Evolutionary conservation across 1,140 invertebrate species (phyloP), one percentile per base, ranked within the genome.

Genomic region (Cecropterus lyciades): DNA sequence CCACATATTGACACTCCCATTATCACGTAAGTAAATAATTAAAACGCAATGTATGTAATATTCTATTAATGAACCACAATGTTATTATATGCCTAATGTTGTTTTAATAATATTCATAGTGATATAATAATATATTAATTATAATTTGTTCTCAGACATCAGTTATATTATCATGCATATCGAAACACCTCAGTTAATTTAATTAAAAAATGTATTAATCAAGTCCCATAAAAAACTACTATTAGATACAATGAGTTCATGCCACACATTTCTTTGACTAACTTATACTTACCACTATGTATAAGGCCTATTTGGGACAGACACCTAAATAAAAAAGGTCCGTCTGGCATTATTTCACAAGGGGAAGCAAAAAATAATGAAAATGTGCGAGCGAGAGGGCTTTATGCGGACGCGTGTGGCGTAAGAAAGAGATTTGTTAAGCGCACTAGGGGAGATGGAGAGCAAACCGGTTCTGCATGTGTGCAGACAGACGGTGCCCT

Each of bases 381-480:
- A 91, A 91, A 85, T 71, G 87, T 84, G 84, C 84, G 85, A 91
- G 76, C 65, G 81, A 83, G 84, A 91, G 71, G 80, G 82, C 75
- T 59, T 77, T 77, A 85, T 88, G 77, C 84, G 73, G 69, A 76
- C 85, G 79, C 84, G 85, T 88, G 84, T 88, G 83, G 87, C 75
- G 71, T 80, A 78, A 79, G 79, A 91, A 80, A 86, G 81, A 86
- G 81, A 85, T 70, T 69, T 75, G 69, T 75, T 68, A 82, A 81
- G 69, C 77, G 75, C 82, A 87, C 77, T 84, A 86, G 87, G 86
- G 85, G 85, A 89, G 85, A 85, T 78, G 75, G 82, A 88, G 78
- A 86, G 81, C 80, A 77, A 91, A 91, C 88, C 88, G 88, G 88
- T 91, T 91, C 88, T 91, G 85, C 88, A 91, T 91, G 88, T 91